phyloP scores from a whole-genome alignment of 2,888 invertebrate genomes.

The Oxytorus armatus region DNA sequence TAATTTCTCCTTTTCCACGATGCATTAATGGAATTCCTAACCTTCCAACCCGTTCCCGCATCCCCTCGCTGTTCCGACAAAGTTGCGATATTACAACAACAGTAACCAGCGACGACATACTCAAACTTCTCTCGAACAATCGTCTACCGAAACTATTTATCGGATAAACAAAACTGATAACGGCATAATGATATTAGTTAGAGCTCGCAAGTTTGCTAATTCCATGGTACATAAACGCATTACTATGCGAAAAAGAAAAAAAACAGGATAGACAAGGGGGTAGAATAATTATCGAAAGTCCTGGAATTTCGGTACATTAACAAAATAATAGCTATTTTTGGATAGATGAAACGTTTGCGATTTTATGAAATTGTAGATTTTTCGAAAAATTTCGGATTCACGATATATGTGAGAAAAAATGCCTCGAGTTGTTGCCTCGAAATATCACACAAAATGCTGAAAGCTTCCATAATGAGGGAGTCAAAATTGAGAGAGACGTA shows the following conservation, averaged over 20 bases:
- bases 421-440: no score
- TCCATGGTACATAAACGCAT: not conserved
- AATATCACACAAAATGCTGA: no score
- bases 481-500: no score
- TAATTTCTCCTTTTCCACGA: not conserved
- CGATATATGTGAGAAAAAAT: no score
- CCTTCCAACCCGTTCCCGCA: not conserved
- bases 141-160: not conserved
- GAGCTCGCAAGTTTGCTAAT: not conserved
- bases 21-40: not conserved
- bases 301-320: not conserved
- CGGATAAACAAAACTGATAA: not conserved
- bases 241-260: not conserved
- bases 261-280: not conserved
- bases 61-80: not conserved
- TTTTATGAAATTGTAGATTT: no score
- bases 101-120: no score
- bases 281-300: conserved; percentile 20
- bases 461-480: no score
- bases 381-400: no score
- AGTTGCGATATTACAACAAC: not conserved
- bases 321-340: no score
- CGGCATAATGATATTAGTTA: not conserved
- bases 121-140: not conserved
- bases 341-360: no score